Base-by-base conservation (phyloP, 2,797 vertebrate genomes). In the Linurgus olivaceus region DNA sequence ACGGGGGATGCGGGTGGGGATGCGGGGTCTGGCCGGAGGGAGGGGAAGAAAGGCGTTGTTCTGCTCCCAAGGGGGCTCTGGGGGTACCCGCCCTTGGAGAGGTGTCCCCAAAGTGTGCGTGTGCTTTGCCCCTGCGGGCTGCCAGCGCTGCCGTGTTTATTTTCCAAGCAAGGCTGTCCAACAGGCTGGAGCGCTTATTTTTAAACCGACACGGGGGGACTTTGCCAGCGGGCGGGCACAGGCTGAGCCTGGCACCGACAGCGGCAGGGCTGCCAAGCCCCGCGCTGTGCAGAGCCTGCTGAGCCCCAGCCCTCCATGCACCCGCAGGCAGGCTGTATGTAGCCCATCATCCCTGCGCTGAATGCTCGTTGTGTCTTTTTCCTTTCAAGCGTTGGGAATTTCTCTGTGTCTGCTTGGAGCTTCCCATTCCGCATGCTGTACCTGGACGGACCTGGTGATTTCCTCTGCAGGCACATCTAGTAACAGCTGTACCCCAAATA, bases 341-440 rank as follows among this genome's bases (percentile, higher is more conserved):
- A 50, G 16, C 58, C 44, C 7, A 0, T 37, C 65, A 1, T 3
- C 58, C 42, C 74, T 2, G 8, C 1, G 44, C 51, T 33, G 3
- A 48, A 38, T 0, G 10, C 70, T 42, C 4, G 1, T 4, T 0
- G 3, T 8, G 6, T 31, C 11, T 10, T 74, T 63, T 80, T 20
- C 51, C 47, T 25, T 72, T 65, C 17, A 2, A 8, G 59, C 29
- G 4, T 0, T 24, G 65, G 44, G 23, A 6, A 20, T 74, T 76
- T 29, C 28, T 45, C 44, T 3, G 23, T 5, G 33, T 33, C 33
- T 14, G 1, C 18, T 16, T 3, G 16, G 45, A 63, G n/a, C 37
- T 59, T 40, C 45, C 28, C 23, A 1, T 77, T 44, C 51, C 7
- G 7, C 2, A 0, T 9, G 26, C 61, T 47, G 2, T 6, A 2